phyloP scores from a whole-genome alignment of 2,797 vertebrate species.

The Aratinga solstitialis region DNA sequence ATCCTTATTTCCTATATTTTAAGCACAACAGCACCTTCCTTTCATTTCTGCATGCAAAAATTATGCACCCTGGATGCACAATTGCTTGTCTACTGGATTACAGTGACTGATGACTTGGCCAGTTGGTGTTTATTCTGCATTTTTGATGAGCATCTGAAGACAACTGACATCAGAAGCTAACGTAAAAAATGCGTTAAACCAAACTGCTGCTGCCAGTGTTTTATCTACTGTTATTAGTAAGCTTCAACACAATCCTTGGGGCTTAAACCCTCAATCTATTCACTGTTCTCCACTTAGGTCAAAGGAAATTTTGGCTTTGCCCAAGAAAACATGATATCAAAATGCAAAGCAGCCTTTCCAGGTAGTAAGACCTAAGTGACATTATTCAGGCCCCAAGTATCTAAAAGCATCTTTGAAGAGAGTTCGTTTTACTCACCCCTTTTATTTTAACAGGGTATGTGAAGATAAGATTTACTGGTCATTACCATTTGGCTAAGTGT shows the following conservation, averaged over 20 bases:
- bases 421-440: neutral
- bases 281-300: neutral
- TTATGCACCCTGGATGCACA: neutral
- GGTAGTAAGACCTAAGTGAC: neutral
- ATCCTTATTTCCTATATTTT: neutral
- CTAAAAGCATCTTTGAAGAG: neutral
- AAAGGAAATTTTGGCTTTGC: neutral
- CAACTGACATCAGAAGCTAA: neutral
- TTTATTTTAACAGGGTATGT: neutral
- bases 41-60: neutral
- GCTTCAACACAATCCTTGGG: neutral
- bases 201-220: neutral
- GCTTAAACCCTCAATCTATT: neutral
- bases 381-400: neutral
- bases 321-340: neutral
- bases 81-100: neutral
- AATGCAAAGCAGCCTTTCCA: neutral
- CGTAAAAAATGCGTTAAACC: neutral
- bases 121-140: neutral
- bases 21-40: neutral
- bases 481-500: neutral
- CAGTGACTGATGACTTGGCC: neutral
- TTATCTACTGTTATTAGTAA: neutral
- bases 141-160: slow-evolving; percentile 4
- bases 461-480: neutral